Base-by-base conservation (phyloP, 1,140 invertebrate genomes). In the Tenebrio molitor region DNA sequence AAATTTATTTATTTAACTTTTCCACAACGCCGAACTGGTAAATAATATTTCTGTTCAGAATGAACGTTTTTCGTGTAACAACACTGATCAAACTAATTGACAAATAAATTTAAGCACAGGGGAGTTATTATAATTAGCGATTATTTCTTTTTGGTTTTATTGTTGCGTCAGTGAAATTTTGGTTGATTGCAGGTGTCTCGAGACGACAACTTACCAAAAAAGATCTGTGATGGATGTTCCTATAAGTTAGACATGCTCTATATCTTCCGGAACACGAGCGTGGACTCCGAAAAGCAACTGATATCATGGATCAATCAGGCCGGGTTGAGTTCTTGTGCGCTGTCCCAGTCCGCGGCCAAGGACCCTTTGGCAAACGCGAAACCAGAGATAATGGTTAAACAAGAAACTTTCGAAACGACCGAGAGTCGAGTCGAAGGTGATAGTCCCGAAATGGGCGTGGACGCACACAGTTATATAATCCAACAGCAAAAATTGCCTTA, bases 191-290 rank as follows among this genome's bases (percentile, higher is more conserved):
- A 89, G 88, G 84, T 89, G 19, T 82, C 82, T 6, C 82, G 82
- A 77, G 85, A 88, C 74, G 87, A 89, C 73, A 86, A 86, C 80
- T 81, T 89, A 81, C 87, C 88, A 39, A 88, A 88, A 79, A 88
- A 87, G 77, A 87, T 89, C 82, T 89, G 88, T 77, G 85, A 87
- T 74, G 84, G 84, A 21, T 89, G 88, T 79, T 83, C 85, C 70
- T 86, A 85, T 77, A 89, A 88, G 84, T 83, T 89, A 84, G 87
- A 88, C 79, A 84, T 86, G 77, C 84, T 86, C 75, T 88, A 88
- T 80, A 83, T 87, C 78, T 89, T 88, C 83, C 88, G 86, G 83
- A 87, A 87, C 78, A 87, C 85, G 62, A 86, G 85, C 14, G 84
- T 82, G 2, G 86, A 84, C 77, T 83, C 87, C 6, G 87, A 89